A percentile compares a stretch with the other conserved stretches of the same genome.
Evolutionary conservation across 2,797 vertebrate genomes (phyloP).

Genomic region (Sebastolobus alascanus): DNA sequence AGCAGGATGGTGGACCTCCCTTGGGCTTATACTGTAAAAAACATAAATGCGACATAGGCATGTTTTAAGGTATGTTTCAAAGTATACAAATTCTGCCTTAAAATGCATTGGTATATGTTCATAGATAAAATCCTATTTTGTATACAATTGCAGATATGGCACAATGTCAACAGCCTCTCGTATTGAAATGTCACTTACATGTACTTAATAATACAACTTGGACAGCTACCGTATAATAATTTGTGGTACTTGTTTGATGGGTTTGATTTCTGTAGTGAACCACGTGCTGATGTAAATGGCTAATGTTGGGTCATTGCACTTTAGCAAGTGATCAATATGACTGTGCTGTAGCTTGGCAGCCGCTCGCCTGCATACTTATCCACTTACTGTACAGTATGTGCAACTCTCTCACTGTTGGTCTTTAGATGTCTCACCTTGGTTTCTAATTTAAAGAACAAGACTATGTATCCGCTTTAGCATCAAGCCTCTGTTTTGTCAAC

Average conservation of each 20-base stretch:
- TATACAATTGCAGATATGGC: not conserved
- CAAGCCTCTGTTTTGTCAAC: not conserved
- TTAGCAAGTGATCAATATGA: conserved; percentile 20
- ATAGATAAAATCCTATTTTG: not conserved
- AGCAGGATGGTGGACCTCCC: conserved; percentile 6
- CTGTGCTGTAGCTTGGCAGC: not conserved
- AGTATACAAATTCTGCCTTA: not conserved
- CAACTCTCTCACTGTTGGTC: not conserved
- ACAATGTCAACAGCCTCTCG: not conserved
- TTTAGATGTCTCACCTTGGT: not conserved
- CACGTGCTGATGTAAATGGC: conserved; percentile 19
- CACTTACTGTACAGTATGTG: conserved; percentile 1
- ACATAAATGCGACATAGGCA: not conserved
- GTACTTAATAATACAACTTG: not conserved
- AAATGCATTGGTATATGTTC: not conserved
- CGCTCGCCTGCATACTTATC: not conserved
- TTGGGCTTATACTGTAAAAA: conserved; percentile 16
- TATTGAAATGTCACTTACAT: not conserved
- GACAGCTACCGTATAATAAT: not conserved
- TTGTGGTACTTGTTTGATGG: not conserved
- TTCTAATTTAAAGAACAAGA: not conserved
- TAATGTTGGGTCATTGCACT: conserved; percentile 30
- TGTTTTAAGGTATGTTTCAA: not conserved
- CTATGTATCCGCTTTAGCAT: not conserved
- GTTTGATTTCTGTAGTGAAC: conserved; percentile 18